Evolutionary conservation across 2,888 invertebrate species (phyloP).

Genomic region (Epistrophe eligans): DNA sequence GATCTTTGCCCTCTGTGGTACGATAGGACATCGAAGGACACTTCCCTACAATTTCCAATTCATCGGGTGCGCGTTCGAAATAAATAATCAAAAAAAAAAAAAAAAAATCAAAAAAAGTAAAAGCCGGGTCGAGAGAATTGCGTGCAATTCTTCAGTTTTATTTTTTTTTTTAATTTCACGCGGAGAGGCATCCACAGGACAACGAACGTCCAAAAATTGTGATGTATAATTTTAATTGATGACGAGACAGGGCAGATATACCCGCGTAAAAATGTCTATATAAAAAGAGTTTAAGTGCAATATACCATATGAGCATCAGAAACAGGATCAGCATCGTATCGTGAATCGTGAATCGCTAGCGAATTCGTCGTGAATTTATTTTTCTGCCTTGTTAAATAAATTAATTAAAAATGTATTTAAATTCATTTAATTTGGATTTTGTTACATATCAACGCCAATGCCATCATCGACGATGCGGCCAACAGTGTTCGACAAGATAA

Average conservation of each 20-base stretch:
- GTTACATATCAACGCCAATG: constrained; percentile 61
- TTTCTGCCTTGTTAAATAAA: constrained; percentile 71
- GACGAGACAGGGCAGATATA: constrained; percentile 54
- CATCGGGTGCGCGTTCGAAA: constrained; percentile 45
- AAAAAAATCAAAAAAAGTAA: too few relatives aligned
- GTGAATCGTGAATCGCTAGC: not conserved
- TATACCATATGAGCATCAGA: not conserved
- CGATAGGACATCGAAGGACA: constrained; percentile 34
- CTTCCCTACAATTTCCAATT: constrained; percentile 45
- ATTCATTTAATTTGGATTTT: constrained; percentile 74
- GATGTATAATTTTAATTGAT: constrained; percentile 73
- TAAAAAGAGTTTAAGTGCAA: not conserved
- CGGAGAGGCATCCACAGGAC: constrained; percentile 56
- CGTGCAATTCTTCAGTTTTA: constrained; percentile 10
- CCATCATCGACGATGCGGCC: constrained; percentile 39
- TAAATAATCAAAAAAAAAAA: constrained; percentile 9
- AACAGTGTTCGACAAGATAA: constrained; percentile 64
- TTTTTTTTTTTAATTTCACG: constrained; percentile 33
- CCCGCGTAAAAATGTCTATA: constrained; percentile 19
- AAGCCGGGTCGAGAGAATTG: constrained; percentile 29
- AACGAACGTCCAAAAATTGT: constrained; percentile 52
- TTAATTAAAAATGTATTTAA: constrained; percentile 75
- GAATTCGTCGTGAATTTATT: constrained; percentile 15
- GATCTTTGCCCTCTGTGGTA: constrained; percentile 6
- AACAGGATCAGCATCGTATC: not conserved